These are phyloP conservation scores for Nyctibius bracteatus DNA, from an alignment of 2,113 vertebrate genomes.

Conservation along the genomic window DNA sequence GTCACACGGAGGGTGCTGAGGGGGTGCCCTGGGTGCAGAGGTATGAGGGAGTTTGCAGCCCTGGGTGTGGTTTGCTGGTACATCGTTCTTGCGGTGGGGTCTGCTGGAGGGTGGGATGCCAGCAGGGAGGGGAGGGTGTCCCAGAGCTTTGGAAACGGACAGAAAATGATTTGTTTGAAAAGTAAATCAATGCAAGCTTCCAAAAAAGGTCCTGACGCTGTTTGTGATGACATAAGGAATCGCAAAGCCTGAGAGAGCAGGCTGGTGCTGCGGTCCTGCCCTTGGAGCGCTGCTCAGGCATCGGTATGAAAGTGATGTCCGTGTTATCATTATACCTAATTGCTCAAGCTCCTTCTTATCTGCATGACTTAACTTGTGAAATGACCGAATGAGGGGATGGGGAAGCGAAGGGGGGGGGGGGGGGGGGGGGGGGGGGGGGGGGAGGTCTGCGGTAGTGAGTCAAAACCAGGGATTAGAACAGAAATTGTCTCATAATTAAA, in stretches of 20 bases:
- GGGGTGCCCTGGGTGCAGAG: background rate
- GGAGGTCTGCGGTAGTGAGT: background rate
- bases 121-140: background rate
- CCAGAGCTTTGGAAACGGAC: background rate
- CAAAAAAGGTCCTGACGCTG: background rate
- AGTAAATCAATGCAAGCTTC: background rate
- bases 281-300: background rate
- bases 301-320: background rate
- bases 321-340: slow-evolving; percentile 4
- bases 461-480: slow-evolving; percentile 27
- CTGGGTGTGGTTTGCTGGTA: background rate
- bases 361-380: background rate
- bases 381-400: background rate
- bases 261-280: background rate
- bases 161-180: background rate
- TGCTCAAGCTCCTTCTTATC: background rate
- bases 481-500: slow-evolving; percentile 56
- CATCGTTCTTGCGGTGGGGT: accelerated
- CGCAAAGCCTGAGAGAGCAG: background rate
- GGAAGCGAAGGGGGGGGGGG: background rate
- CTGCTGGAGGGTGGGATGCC: background rate
- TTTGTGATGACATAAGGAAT: background rate
- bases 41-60: background rate
- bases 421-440: background rate
- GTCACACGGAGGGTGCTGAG: background rate